Percentiles rank a stretch among this genome's conserved stretches.
These are phyloP conservation scores for Chrysochloris asiatica DNA, from an alignment of 2,113 vertebrate species.

Conservation along the genomic window DNA sequence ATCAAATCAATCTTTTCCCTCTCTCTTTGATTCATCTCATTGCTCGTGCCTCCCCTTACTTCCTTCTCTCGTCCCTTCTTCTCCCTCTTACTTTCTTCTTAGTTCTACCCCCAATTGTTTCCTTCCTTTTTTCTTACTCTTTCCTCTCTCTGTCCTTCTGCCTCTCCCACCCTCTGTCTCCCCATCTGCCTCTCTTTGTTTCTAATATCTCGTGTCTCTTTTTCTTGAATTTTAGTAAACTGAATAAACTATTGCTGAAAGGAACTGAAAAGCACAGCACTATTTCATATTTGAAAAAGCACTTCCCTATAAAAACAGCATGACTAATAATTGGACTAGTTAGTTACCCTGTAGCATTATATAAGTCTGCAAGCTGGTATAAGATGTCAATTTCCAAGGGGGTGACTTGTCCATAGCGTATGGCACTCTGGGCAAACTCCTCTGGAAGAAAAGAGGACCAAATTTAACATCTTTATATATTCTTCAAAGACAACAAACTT, in stretches of 20 bases:
- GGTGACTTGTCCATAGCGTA: conserved; percentile 97
- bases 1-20: neutral
- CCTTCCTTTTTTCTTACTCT: neutral
- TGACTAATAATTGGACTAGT: conserved; percentile 67
- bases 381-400: conserved; percentile 96
- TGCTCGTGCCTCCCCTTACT: neutral
- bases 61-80: neutral
- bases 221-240: conserved; percentile 17
- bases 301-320: neutral
- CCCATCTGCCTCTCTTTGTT: neutral
- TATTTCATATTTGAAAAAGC: conserved; percentile 35
- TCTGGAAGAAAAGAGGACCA: conserved; percentile 83
- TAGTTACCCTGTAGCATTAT: conserved; percentile 94
- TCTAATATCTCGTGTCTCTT: neutral
- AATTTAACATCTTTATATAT: conserved; percentile 50
- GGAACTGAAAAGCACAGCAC: conserved; percentile 19
- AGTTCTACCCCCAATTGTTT: neutral
- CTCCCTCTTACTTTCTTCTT: neutral
- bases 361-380: conserved; percentile 92
- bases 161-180: neutral
- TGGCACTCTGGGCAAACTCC: conserved; percentile 96
- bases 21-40: neutral
- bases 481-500: conserved; percentile 49
- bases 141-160: neutral
- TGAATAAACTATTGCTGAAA: conserved; percentile 27